A percentile compares a stretch with the other conserved stretches of the same genome.
Evolutionary conservation across 2,888 invertebrate genomes (phyloP).

Genomic region (Euphydryas editha): DNA sequence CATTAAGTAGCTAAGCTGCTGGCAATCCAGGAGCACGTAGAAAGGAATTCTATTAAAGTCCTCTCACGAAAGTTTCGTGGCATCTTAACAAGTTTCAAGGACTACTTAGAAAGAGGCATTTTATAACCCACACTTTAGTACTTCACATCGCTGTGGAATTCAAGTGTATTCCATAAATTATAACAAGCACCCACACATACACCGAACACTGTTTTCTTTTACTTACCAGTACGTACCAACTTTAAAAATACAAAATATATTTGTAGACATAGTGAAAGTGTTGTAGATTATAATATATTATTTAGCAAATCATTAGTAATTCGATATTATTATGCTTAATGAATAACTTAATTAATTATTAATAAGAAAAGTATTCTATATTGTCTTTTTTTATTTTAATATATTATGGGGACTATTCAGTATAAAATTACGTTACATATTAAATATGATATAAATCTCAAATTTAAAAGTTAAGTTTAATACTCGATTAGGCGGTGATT

Average conservation of each 20-base stretch:
- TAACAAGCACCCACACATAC: not conserved
- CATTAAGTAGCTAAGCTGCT: conserved; percentile 45
- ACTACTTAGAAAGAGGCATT: conserved; percentile 57
- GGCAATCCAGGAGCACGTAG: conserved; percentile 47
- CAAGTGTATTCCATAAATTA: conserved; percentile 17
- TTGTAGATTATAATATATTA: no score
- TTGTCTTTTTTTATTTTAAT: no score
- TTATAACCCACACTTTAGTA: conserved; percentile 50
- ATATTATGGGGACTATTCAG: no score
- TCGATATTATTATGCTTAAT: no score
- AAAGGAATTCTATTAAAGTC: conserved; percentile 67
- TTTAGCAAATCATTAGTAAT: no score
- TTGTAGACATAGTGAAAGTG: no score
- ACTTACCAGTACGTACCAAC: not conserved
- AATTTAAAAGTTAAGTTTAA: conserved; percentile 57
- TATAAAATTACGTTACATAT: no score
- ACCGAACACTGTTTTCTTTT: not conserved
- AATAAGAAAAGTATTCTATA: no score
- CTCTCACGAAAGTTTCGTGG: conserved; percentile 57
- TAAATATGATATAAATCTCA: conserved; percentile 39
- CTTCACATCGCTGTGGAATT: conserved; percentile 28
- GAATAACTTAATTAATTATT: no score
- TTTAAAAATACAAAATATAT: no score
- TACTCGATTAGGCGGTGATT: conserved; percentile 60
- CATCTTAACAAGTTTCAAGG: conserved; percentile 64